Evolutionary conservation across 2,113 vertebrate species (phyloP), one percentile per base, ranked within the genome.

Genomic region (Arvicanthis niloticus): DNA sequence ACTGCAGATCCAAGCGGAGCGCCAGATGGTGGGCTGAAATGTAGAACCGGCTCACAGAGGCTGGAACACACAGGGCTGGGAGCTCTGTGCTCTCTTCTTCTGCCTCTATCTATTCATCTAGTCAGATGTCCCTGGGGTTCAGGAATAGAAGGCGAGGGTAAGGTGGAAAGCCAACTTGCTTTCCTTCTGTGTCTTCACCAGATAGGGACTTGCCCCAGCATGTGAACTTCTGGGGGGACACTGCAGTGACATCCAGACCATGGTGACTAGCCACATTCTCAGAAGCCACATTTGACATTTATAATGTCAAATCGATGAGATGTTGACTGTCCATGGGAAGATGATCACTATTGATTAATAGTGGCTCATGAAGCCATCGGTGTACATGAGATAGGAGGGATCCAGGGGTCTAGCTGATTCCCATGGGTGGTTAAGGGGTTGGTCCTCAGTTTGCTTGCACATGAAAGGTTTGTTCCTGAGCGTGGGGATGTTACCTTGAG

Each of bases 11-110:
- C 0, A 1, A 75, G 88, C 19, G 0, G 2, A 56, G 2, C 6
- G 7, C n/a, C 97, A 96, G 97, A 96, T 94, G 96, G 95, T 0
- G 1, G 95, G 68, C 91, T 37, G 91, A 24, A 16, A 24, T 0
- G 42, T 10, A 37, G 77, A 31, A 10, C 51, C 0, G 0, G 26
- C 89, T 56, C 88, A 40, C 16, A 1, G 17, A 86, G 81, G 81
- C 2, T 53, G 89, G 89, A 37, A 17, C 72, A 58, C 8, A 29
- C 37, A 48, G 72, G 58, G 56, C 73, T 37, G 56, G n/a, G 91
- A 72, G 60, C 17, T 48, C 15, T 9, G 60, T 4, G 56, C 40
- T 5, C 40, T 5, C 34, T 56, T 67, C 77, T 65, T 37, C 76
- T 21, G 34, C 40, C 19, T 24, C 73, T 29, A 5, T 8, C 29